A percentile compares a stretch with the other conserved stretches of the same genome.
Evolutionary conservation across 2,888 invertebrate species (phyloP).

Genomic region (Cactoblastis cactorum): DNA sequence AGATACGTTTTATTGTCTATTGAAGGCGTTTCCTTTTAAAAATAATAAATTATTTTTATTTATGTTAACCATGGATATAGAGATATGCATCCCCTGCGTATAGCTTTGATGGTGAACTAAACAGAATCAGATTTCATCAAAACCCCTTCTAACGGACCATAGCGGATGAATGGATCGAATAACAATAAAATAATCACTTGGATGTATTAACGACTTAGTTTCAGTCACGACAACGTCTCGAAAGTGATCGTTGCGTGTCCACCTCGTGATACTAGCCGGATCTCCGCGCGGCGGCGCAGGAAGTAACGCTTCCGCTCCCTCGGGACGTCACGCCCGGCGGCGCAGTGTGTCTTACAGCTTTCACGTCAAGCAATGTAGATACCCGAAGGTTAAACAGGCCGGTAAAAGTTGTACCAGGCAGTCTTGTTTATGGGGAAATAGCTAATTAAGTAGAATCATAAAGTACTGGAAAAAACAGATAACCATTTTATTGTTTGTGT

Average conservation of each 20-base stretch:
- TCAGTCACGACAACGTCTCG: neutral
- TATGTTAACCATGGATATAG: too few relatives aligned
- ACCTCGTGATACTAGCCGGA: slow-evolving; percentile 55
- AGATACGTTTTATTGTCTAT: too few relatives aligned
- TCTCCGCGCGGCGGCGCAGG: slow-evolving; percentile 66
- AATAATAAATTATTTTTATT: too few relatives aligned
- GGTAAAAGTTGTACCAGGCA: neutral
- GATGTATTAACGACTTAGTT: neutral
- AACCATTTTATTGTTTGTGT: too few relatives aligned
- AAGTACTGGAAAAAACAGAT: too few relatives aligned
- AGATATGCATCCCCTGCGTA: too few relatives aligned
- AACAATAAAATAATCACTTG: neutral
- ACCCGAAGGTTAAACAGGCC: neutral
- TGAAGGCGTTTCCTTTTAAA: too few relatives aligned
- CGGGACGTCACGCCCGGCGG: slow-evolving; percentile 65
- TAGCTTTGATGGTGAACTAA: too few relatives aligned
- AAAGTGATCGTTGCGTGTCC: slow-evolving; percentile 5
- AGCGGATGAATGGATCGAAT: neutral
- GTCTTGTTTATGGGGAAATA: too few relatives aligned
- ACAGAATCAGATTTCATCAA: too few relatives aligned
- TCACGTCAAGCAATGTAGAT: slow-evolving; percentile 37
- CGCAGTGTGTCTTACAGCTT: slow-evolving; percentile 51
- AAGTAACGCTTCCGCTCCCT: slow-evolving; percentile 76
- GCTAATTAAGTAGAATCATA: too few relatives aligned
- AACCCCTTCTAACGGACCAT: too few relatives aligned